Evolutionary conservation across 2,113 vertebrate species (phyloP), one percentile per base, ranked within the genome.

Genomic region (Phainopepla nitens): DNA sequence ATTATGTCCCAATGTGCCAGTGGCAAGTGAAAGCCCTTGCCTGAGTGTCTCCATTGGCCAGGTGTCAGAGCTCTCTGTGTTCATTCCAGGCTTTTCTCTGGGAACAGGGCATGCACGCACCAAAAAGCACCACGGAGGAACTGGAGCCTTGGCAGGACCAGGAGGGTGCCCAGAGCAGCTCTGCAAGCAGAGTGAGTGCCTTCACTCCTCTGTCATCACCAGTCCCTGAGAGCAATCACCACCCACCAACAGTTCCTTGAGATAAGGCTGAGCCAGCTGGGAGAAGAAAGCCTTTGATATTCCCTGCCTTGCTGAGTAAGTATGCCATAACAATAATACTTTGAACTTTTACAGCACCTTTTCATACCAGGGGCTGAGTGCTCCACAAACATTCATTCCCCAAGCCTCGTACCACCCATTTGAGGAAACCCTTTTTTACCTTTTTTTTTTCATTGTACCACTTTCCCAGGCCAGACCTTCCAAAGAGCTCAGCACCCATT

Each of bases 271-370:
- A 93, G 94, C 75, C 93, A 96, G 82, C 85, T 86, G 90, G 50
- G 89, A 91, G 87, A 58, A 96, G 82, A 93, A 94, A 94, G 75
- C 78, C 93, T 97, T 96, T 97, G 96, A 94, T 94, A 95, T 73
- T 70, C 81, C 85, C 82, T 95, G 93, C 92, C 71, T 93, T 61
- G 56, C 90, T 87, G 78, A 78, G 78, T 94, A 83, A 96, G 90
- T 94, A 80, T 92, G 82, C 93, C 82, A 61, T 96, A 95, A 96
- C 93, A 96, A 91, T 85, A 91, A 91, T 49, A 88, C 92, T 96
- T 89, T 96, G 93, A 96, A 94, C 93, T 94, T 93, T 60, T 83
- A 70, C 82, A 83, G 92, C 88, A 92, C 90, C 82, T 93, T 90
- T 64, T 83, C 94, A 93, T 95, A 88, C 80, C 95, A 96, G 83